Conservation (phyloP, 2,888 invertebrate species). For the Netelia fuscicornis region DNA sequence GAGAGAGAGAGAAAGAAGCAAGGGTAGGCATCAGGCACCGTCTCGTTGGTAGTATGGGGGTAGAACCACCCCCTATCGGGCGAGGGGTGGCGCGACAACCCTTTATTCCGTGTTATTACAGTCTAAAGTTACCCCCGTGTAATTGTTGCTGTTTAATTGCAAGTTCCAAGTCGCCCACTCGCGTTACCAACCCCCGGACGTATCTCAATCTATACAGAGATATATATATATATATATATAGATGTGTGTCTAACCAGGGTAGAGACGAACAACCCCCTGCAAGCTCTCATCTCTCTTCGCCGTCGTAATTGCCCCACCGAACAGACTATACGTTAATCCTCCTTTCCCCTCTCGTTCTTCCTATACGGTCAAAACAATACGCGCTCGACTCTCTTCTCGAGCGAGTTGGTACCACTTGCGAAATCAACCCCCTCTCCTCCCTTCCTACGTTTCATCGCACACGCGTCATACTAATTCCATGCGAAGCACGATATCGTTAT, state of each 20-base stretch:
- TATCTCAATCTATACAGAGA: background rate
- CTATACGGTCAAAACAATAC: constrained; percentile 53
- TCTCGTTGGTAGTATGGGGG: constrained; percentile 34
- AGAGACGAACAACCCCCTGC: constrained; percentile 47
- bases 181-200: constrained; percentile 69
- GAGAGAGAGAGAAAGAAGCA: constrained; percentile 14
- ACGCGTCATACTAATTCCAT: constrained; percentile 41
- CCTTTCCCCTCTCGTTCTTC: constrained; percentile 9
- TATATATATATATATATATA: background rate
- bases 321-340: constrained; percentile 25
- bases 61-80: constrained; percentile 74
- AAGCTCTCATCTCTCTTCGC: constrained; percentile 24
- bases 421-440: background rate
- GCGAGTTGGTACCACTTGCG: constrained; percentile 44
- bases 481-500: constrained; percentile 52
- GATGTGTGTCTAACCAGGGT: constrained; percentile 41
- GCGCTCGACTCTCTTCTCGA: constrained; percentile 22
- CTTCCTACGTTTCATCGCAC: background rate
- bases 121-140: constrained; percentile 85
- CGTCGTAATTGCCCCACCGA: constrained; percentile 43
- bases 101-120: constrained; percentile 85
- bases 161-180: constrained; percentile 83
- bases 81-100: constrained; percentile 77
- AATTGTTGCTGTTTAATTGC: constrained; percentile 85
- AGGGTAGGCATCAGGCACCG: constrained; percentile 4